phyloP scores from a whole-genome alignment of 2,113 vertebrate genomes.

The Echinops telfairi region DNA sequence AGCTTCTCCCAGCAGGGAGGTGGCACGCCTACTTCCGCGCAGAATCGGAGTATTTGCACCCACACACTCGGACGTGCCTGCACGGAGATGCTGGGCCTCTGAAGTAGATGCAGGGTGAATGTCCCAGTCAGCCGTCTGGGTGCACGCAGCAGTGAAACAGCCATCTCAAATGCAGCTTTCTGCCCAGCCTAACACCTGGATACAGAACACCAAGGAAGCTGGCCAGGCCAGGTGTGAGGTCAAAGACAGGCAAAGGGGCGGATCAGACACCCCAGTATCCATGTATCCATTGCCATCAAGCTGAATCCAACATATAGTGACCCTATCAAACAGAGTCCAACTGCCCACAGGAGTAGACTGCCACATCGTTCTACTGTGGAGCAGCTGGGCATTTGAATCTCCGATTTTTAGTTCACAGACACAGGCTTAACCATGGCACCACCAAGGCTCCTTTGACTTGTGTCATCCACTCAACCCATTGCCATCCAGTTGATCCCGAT shows the following conservation, averaged over 20 bases:
- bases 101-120: not conserved
- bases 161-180: not conserved
- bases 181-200: too few relatives aligned
- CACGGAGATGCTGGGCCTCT: not conserved
- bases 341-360: not conserved
- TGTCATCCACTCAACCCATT: too few relatives aligned
- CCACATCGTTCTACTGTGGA: not conserved
- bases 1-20: not conserved
- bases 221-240: not conserved
- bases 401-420: not conserved
- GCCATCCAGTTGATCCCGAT: too few relatives aligned
- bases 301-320: not conserved
- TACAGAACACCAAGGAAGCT: not conserved
- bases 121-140: not conserved
- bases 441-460: not conserved
- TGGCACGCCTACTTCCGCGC: not conserved
- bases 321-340: not conserved
- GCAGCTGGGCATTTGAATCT: not conserved
- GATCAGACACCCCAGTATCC: not conserved
- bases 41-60: not conserved
- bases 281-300: not conserved
- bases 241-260: not conserved
- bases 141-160: not conserved
- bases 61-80: not conserved
- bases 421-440: not conserved